Evolutionary conservation across 1,140 invertebrate genomes (phyloP), one percentile per base, ranked within the genome.

Genomic region (Drosophila leontia): DNA sequence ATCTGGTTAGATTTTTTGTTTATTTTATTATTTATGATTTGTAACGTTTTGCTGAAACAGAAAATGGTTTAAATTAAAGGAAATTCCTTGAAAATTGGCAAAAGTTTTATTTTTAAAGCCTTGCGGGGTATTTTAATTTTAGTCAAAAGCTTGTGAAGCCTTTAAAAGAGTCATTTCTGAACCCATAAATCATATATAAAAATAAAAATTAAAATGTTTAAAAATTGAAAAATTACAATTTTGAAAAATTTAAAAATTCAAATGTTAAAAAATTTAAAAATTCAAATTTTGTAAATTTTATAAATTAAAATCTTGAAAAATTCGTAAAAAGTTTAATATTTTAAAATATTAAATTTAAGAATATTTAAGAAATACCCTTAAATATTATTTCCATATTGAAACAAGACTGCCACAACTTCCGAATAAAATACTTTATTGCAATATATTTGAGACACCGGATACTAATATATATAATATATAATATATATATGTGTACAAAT

Each of bases 341-440:
- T 19, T 19, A 19, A 19, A 19, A 19, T 19, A 19, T 19, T 19
- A 19, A 19, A 19, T 19, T 19, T 19, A 1, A 47, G 42, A 41
- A 57, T 45, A 63, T n/a, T 53, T 9, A 32, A 45, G 19, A 50
- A 45, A 19, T 19, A n/a, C n/a, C n/a, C n/a, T n/a, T n/a, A 45
- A 11, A 7, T 8, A 15, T 12, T 19, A 19, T 19, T 44, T 11
- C n/a, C 8, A 17, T 0, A 1, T 12, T 3, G n/a, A 53, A 35
- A 35, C 17, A 23, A 35, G 32, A 53, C 51, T 19, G 51, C 32
- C 51, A 15, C 3, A 37, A 55, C 13, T 15, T 55, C 13, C 19
- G 51, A 39, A 39, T 56, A 56, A 56, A 56, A 56, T 56, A 56
- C 8, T 56, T 56, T 56, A 80, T 82, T 80, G 65, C 57, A 65